phyloP scores from a whole-genome alignment of 1,140 invertebrate species.

The Chironomus striatipennis region DNA sequence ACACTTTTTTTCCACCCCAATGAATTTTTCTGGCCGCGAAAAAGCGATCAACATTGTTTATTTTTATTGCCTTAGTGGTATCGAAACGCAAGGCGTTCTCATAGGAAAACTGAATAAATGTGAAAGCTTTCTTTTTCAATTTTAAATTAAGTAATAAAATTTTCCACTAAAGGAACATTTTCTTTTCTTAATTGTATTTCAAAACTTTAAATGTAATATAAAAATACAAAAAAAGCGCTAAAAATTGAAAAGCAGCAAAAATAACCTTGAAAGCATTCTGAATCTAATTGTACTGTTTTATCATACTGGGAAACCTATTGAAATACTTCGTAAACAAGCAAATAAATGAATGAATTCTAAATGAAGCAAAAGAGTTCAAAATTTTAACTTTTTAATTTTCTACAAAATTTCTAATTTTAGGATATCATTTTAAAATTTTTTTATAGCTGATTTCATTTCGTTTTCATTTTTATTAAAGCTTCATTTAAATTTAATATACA shows the following conservation, averaged over 20 bases:
- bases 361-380: neutral
- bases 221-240: no score
- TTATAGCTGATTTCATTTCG: neutral
- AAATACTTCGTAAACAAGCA: neutral
- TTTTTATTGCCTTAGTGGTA: neutral
- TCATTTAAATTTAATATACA: neutral
- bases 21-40: constrained; percentile 5
- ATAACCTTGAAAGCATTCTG: no score
- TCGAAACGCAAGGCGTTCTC: neutral
- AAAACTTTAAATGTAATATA: no score
- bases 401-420: neutral
- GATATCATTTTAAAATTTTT: neutral
- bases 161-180: neutral
- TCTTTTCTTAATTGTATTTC: neutral
- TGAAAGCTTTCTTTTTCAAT: neutral
- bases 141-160: constrained; percentile 1
- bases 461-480: neutral
- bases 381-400: neutral
- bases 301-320: neutral
- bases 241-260: no score
- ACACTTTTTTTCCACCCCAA: neutral
- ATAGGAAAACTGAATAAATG: neutral
- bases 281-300: no score
- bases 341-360: neutral
- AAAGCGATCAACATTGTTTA: constrained; percentile 13